These are phyloP conservation scores for Ochropleura leucogaster DNA, from an alignment of 2,888 invertebrate genomes.

Conservation along the genomic window DNA sequence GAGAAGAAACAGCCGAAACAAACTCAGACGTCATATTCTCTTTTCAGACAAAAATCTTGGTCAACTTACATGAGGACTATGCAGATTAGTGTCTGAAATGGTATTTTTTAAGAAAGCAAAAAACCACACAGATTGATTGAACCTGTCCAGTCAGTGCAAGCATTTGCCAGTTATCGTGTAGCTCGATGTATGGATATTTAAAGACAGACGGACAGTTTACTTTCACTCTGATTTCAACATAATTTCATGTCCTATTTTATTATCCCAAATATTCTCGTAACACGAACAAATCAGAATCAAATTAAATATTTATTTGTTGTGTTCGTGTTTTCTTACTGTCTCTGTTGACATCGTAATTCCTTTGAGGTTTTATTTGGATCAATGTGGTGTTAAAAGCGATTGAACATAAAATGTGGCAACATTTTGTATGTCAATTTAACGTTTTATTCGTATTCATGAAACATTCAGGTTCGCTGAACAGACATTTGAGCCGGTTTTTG, in stretches of 20 bases:
- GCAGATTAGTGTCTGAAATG: no score
- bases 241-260: not conserved
- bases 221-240: not conserved
- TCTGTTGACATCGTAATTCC: slow-evolving; percentile 25
- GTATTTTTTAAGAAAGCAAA: no score
- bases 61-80: no score
- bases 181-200: no score
- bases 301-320: slow-evolving; percentile 32
- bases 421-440: slow-evolving; percentile 19
- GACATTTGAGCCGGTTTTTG: not conserved
- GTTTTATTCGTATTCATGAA: slow-evolving; percentile 37
- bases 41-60: no score
- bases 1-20: no score
- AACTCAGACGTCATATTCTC: no score
- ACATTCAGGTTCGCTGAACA: slow-evolving; percentile 11
- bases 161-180: no score
- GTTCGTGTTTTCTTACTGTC: slow-evolving; percentile 1
- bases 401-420: slow-evolving; percentile 26
- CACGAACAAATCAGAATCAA: slow-evolving; percentile 5
- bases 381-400: slow-evolving; percentile 30
- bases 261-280: slow-evolving; percentile 6
- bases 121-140: no score
- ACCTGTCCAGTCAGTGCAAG: no score
- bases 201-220: no score
- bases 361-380: slow-evolving; percentile 29